Conservation (phyloP, 2,888 invertebrate genomes). For the Caenorhabditis sp. region DNA sequence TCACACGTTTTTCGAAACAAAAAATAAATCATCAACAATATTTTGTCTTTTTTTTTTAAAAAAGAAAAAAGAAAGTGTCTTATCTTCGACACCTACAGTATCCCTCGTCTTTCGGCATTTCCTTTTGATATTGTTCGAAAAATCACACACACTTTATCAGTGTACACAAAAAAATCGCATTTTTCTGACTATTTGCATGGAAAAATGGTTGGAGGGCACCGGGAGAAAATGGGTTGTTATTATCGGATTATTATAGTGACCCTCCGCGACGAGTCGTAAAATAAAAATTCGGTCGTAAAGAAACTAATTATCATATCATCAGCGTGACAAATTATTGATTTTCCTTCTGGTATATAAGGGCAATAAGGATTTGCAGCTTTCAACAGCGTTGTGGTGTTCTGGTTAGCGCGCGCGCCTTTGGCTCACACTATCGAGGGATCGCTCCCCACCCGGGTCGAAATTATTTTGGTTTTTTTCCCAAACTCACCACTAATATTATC, state of each 20-base stretch:
- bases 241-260: neutral
- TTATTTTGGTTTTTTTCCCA: neutral
- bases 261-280: neutral
- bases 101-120: neutral
- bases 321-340: neutral
- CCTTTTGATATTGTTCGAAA: neutral
- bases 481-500: slow-evolving; percentile 8
- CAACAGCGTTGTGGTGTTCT: no score
- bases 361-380: no score
- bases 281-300: neutral
- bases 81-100: neutral
- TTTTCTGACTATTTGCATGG: neutral
- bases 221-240: neutral
- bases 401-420: no score
- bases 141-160: neutral
- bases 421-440: no score
- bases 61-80: neutral
- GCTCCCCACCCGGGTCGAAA: no score
- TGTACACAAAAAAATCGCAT: neutral
- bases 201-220: neutral
- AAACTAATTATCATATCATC: neutral
- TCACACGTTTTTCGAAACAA: neutral
- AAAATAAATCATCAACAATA: neutral
- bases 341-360: no score
- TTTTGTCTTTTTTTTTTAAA: neutral